Evolutionary conservation across 2,888 invertebrate species (phyloP), one percentile per base, ranked within the genome.

Genomic region (Drosophila antonietae): DNA sequence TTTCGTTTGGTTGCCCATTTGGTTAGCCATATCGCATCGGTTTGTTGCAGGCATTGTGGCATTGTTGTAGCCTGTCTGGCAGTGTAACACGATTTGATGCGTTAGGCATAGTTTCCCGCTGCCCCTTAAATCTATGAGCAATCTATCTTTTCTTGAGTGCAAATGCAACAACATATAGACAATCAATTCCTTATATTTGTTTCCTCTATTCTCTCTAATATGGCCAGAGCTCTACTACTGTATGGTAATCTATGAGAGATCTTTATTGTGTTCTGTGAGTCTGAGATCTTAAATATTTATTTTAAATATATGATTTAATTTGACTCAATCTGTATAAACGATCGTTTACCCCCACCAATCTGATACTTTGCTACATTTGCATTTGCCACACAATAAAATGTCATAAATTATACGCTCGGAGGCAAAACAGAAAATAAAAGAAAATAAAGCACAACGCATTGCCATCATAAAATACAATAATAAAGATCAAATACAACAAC

Each of bases 331-430:
- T 23, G 6, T 31, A 28, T 41, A 47, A 57, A 39, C 37, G 63
- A 69, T 66, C 62, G 57, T 60, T 69, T 63, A 76, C n/a, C 44
- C 62, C 44, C 0, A 8, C 51, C 37, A 49, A 0, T 14, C 7
- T 31, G 53, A 53, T 15, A 37, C 46, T 53, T 47, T 39, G 65
- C 59, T 68, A 69, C 66, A 86, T 82, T 80, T 83, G 87, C 68
- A 60, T 81, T 81, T 78, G 89, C 87, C 84, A 72, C 89, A 86
- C 83, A 86, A 84, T 81, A 83, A 89, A 84, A 81, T 89, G 87
- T 81, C 89, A 88, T 84, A 88, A 88, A 84, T 84, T 83, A 86
- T 62, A 71, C 75, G 80, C 83, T 78, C 60, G 51, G 64, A 75
- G 77, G 61, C 49, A 69, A 74, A 53, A 66, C 47, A 53, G 58